These are phyloP conservation scores for Cephalotes varians DNA, from an alignment of 2,888 invertebrate species.

Conservation along the genomic window DNA sequence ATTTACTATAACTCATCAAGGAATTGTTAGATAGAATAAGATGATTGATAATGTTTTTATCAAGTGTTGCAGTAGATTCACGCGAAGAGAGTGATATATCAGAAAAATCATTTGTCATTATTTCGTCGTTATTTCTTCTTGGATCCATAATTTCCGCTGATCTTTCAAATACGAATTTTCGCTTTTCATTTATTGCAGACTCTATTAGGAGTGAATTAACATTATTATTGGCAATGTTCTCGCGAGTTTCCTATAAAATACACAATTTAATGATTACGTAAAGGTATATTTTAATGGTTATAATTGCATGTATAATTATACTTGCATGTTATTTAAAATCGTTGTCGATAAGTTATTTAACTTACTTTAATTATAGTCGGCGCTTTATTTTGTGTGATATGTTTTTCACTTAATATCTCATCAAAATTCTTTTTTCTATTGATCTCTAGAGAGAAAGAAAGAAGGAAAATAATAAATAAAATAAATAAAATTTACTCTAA, in stretches of 20 bases:
- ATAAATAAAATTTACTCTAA: slow-evolving; percentile 10
- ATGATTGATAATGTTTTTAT: slow-evolving; percentile 4
- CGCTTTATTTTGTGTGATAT: not conserved
- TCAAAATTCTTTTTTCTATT: not conserved
- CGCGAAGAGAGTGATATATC: not conserved
- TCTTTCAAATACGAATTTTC: slow-evolving; percentile 21
- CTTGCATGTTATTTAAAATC: not conserved
- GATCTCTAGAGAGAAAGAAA: not conserved
- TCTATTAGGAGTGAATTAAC: not conserved
- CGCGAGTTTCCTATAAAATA: not conserved
- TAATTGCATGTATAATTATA: not conserved
- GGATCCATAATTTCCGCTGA: slow-evolving; percentile 11
- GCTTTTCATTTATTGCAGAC: not conserved
- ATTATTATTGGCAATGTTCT: not conserved
- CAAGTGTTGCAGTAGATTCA: not conserved
- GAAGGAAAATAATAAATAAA: not conserved
- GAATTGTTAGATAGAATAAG: not conserved
- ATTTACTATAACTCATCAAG: slow-evolving; percentile 9
- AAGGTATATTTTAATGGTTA: not conserved
- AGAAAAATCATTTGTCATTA: not conserved
- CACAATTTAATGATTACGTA: not conserved
- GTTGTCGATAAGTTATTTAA: not conserved
- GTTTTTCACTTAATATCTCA: not conserved
- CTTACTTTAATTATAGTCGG: slow-evolving; percentile 2
- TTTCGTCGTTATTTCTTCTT: not conserved